A percentile compares a stretch with the other conserved stretches of the same genome.
Evolutionary conservation across 2,888 invertebrate species (phyloP).

Genomic region (Kryphioiulus occultus): DNA sequence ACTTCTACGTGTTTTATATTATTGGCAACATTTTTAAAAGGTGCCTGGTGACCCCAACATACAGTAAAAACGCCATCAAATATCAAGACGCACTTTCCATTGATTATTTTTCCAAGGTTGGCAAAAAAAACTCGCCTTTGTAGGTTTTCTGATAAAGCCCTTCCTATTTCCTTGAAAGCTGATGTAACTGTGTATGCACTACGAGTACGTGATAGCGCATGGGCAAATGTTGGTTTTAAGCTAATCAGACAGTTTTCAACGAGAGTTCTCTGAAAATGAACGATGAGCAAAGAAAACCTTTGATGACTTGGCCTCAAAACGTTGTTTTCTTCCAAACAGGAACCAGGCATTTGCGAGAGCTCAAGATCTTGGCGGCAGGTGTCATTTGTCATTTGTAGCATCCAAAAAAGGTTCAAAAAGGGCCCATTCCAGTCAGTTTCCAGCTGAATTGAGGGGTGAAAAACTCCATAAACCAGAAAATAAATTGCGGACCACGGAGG

Average conservation of each 20-base stretch:
- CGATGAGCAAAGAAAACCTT: not conserved
- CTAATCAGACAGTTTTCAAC: not conserved
- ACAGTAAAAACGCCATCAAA: no score
- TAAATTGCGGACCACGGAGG: not conserved
- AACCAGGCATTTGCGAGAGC: not conserved
- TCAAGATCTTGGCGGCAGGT: not conserved
- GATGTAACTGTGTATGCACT: not conserved
- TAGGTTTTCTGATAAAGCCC: not conserved
- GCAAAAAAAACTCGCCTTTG: not conserved
- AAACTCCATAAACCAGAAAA: not conserved
- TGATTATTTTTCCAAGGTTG: not conserved
- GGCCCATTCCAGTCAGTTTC: not conserved
- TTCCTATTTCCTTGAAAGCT: not conserved
- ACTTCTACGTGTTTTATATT: no score
- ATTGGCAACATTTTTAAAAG: not conserved
- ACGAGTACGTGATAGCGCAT: not conserved
- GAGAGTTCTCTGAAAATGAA: not conserved
- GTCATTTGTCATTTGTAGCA: not conserved
- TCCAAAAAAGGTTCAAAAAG: not conserved
- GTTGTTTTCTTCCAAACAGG: conserved; percentile 10
- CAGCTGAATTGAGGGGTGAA: not conserved
- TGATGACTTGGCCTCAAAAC: not conserved
- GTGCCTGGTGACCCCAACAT: not conserved
- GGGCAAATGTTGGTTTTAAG: conserved; percentile 6
- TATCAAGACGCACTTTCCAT: not conserved